phyloP scores from a whole-genome alignment of 2,113 vertebrate genomes.

The Pyrgilauda ruficollis region DNA sequence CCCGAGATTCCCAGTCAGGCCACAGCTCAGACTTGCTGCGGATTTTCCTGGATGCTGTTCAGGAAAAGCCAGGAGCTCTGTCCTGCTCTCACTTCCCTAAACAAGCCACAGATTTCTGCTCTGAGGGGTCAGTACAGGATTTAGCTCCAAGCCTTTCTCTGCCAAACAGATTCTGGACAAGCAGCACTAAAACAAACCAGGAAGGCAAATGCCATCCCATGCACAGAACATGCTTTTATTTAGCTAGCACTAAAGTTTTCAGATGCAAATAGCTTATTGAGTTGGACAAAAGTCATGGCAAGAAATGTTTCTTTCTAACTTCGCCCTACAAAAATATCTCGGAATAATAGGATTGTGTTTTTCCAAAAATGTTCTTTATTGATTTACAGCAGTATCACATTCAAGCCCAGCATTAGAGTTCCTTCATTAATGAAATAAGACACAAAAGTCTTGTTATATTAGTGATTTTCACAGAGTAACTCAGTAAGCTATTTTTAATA shows the following conservation, averaged over 20 bases:
- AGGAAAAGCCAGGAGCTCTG: background rate
- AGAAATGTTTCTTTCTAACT: slow-evolving; percentile 38
- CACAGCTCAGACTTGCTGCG: background rate
- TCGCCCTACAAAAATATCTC: slow-evolving; percentile 51
- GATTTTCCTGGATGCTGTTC: background rate
- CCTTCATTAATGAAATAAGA: slow-evolving; percentile 57
- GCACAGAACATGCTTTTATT: background rate
- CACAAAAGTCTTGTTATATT: slow-evolving; percentile 42
- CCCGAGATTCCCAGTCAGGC: background rate
- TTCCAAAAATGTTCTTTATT: slow-evolving; percentile 40
- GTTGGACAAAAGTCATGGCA: slow-evolving; percentile 50
- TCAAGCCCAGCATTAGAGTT: background rate
- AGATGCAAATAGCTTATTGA: slow-evolving; percentile 43
- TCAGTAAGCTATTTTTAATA: slow-evolving; percentile 66
- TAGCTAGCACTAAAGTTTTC: slow-evolving; percentile 12
- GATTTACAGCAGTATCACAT: slow-evolving; percentile 55
- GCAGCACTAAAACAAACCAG: background rate
- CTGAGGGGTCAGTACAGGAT: background rate
- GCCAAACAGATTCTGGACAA: background rate
- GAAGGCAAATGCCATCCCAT: background rate
- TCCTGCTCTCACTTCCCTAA: background rate
- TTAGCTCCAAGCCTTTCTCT: background rate
- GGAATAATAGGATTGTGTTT: slow-evolving; percentile 17
- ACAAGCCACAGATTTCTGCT: background rate
- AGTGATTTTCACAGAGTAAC: slow-evolving; percentile 45